Base-by-base conservation (phyloP, 2,797 vertebrate species). In the Mormyrops attenuatus region DNA sequence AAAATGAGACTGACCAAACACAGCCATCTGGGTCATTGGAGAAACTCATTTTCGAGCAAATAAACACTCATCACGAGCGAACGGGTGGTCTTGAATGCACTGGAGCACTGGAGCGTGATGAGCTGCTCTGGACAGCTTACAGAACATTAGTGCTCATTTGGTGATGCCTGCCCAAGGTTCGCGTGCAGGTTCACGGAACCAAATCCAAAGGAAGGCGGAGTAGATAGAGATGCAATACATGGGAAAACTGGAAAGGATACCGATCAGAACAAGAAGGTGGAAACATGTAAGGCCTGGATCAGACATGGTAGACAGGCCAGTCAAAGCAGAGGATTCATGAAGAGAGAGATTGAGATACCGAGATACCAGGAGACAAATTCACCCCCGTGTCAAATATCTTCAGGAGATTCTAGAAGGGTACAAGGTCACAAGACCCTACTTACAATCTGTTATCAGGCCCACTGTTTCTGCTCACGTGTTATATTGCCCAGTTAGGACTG, bases 11-110 rank as follows among this genome's bases (percentile, higher is more conserved):
- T 80, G 73, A 44, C 38, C 73, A 80, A 41, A 80, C 13, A 20
- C 69, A 41, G 73, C 73, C 73, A 80, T 80, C 73, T 80, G 73
- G 73, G 38, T 44, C 73, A 80, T n/a, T 73, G 66, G 66, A 73
- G 11, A 73, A 38, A 73, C 66, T 73, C 66, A 34, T 73, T 73
- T 73, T 34, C 30, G 66, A 34, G 66, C 66, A 73, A 34, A 73
- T 73, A 73, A 38, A 73, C 66, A 73, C 38, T 80, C 38, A 80
- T 38, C 73, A 41, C 20, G 38, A 80, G 4, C 2, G 17, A 80
- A 44, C 5, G 73, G 38, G 73, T 44, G 73, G 38, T 41, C 66
- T 73, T 38, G 73, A 80, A 44, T 2, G 73, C 73, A 44, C 73
- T 20, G 73, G 73, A 80, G 34, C 73, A 44, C 44, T 44, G 3